Conservation (phyloP, 1,140 invertebrate genomes). For the Heliconius nattereri region DNA sequence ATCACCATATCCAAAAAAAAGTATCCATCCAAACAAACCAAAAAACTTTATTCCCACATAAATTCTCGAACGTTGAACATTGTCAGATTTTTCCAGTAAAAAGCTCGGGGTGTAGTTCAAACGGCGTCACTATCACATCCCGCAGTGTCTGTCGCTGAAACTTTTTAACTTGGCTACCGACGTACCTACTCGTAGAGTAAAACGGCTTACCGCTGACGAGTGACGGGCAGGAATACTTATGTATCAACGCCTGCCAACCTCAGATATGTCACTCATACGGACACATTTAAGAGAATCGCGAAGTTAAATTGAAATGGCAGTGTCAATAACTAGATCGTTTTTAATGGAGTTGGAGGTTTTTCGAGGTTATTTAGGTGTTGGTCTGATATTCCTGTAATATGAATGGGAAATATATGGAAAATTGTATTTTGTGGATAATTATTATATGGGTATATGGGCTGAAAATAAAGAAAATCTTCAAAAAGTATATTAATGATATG, state of each 20-base stretch:
- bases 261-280: conserved; percentile 62
- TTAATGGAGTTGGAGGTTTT: conserved; percentile 39
- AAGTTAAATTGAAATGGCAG: conserved; percentile 45
- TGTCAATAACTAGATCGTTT: conserved; percentile 7
- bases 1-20: background rate
- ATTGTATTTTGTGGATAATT: background rate
- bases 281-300: conserved; percentile 49
- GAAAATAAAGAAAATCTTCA: background rate
- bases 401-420: background rate
- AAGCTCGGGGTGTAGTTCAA: conserved; percentile 40
- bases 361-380: background rate
- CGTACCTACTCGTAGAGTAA: conserved; percentile 26
- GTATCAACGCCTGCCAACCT: conserved; percentile 48
- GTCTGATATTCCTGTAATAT: background rate
- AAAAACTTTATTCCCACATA: conserved; percentile 27
- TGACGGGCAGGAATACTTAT: conserved; percentile 46
- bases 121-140: conserved; percentile 44
- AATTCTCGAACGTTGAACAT: conserved; percentile 30
- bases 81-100: conserved; percentile 39
- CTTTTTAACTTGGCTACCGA: conserved; percentile 49
- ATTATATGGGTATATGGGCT: background rate
- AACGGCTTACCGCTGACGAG: conserved; percentile 55
- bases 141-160: conserved; percentile 47
- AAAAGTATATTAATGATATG: background rate
- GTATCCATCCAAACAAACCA: background rate